Evolutionary conservation across 2,797 vertebrate genomes (phyloP), one percentile per base, ranked within the genome.

Genomic region (Numenius phaeopus): DNA sequence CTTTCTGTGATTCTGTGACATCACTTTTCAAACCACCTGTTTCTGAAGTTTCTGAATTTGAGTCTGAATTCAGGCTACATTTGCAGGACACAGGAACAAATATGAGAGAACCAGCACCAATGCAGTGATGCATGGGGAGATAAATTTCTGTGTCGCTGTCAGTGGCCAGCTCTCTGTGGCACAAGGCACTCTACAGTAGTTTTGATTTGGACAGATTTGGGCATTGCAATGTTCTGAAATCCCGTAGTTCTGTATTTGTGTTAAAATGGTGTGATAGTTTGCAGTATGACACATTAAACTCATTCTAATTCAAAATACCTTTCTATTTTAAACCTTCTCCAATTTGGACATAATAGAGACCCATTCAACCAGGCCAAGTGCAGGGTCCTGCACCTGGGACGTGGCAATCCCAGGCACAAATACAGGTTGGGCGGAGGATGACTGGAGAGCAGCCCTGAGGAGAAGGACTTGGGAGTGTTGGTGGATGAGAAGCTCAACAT

Each of bases 171-270:
- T 59, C 9, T 11, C 26, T 65, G 22, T 81, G 83, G 77, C 94
- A 97, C 76, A 84, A 93, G 97, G 69, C 94, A 93, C 59, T 87
- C 59, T 47, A 82, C 86, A 97, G 94, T 87, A 96, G 79, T 49
- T 70, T 67, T 85, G 75, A 16, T 23, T 67, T 73, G 24, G 22
- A 27, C 83, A 59, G 72, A n/a, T 40, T 17, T 46, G 39, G 23
- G 47, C 47, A 37, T 3, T 65, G 75, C 40, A 27, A 5, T 14
- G 18, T 30, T 72, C 57, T 12, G 32, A 50, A 73, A 34, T 13
- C 2, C 29, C 17, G 23, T 10, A 46, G n/a, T 14, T 42, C n/a
- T 29, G 1, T 26, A 11, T 52, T 69, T 92, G 12, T 42, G 10
- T 30, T 87, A 62, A 67, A 70, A 58, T 24, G 12, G 6, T 62